Evolutionary conservation across 2,797 vertebrate genomes (phyloP), one percentile per base, ranked within the genome.

Genomic region (Enteromius thamalakanensis): DNA sequence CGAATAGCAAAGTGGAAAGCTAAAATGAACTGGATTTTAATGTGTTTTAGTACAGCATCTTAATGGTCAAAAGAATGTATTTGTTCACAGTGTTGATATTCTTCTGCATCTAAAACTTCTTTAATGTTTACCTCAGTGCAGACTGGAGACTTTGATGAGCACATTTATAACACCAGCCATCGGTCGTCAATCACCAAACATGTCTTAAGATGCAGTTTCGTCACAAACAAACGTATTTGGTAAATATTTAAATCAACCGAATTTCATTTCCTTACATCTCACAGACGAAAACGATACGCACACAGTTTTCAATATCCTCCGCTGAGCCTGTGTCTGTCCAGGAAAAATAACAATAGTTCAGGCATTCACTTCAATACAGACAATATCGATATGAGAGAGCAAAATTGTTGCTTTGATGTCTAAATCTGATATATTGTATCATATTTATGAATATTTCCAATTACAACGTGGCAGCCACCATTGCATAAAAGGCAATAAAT

Each of bases 231-330:
- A 53, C 37, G 49, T 55, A 75, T 75, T 70, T 34, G 47, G 21
- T 49, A 70, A 68, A 67, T 60, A 68, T 67, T 53, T 51, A 49
- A 70, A 76, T 62, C 51, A 69, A 40, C 42, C 14, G 47, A 71
- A 68, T 75, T 81, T 85, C 47, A 76, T 75, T 87, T 81, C 70
- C 86, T 84, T 29, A 14, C 69, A 84, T 75, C 62, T 45, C 12
- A 51, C 37, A 19, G 76, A 83, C 75, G 75, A 40, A 78, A 79
- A 70, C 49, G 80, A 80, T 80, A 79, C 37, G 32, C 37, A 79
- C 49, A 40, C 71, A n/a, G 72, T 82, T 83, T 78, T 80, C 85
- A 82, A 87, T 88, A 85, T 87, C 81, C 83, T 84, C 84, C 55
- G 15, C 68, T 62, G 40, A 58, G 55, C 79, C 67, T 55, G 11